Percentiles rank a stretch among this genome's conserved stretches.
Conservation (phyloP, 2,888 invertebrate genomes). For the Erebia ligea region DNA sequence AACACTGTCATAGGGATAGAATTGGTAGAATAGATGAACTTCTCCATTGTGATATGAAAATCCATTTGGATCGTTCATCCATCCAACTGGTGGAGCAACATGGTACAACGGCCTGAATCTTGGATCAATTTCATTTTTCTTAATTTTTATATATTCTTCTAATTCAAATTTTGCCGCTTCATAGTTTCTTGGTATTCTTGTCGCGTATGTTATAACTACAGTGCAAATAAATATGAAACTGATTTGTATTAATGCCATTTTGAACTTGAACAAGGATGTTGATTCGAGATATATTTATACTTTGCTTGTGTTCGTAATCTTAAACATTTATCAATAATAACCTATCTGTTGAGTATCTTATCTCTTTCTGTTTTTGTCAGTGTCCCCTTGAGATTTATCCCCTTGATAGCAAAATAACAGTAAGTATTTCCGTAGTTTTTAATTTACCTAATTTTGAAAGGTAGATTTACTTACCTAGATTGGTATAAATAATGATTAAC, state of each 20-base stretch:
- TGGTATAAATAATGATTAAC: too few relatives aligned
- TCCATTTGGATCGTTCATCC: conserved; percentile 84
- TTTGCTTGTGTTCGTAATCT: conserved; percentile 9
- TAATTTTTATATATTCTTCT: conserved; percentile 64
- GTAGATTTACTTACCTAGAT: too few relatives aligned
- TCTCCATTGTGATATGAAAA: conserved; percentile 76
- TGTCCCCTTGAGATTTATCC: not conserved
- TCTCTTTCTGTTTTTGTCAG: not conserved
- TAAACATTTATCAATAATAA: not conserved
- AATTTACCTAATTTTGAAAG: too few relatives aligned
- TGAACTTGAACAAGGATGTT: conserved; percentile 21
- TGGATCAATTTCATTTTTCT: conserved; percentile 60
- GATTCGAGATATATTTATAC: conserved; percentile 16
- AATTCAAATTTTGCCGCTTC: conserved; percentile 50
- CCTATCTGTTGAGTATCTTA: conserved; percentile 14
- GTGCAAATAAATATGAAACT: conserved; percentile 46
- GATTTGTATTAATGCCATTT: conserved; percentile 37
- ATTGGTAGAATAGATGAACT: conserved; percentile 82
- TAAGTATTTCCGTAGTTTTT: too few relatives aligned
- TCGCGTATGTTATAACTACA: conserved; percentile 46
- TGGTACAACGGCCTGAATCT: conserved; percentile 70
- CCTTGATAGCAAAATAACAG: too few relatives aligned
- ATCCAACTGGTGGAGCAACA: conserved; percentile 72
- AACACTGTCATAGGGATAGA: conserved; percentile 71
- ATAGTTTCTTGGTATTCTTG: conserved; percentile 43